phyloP scores from a whole-genome alignment of 2,888 invertebrate species.

The Serrognathus titanus region DNA sequence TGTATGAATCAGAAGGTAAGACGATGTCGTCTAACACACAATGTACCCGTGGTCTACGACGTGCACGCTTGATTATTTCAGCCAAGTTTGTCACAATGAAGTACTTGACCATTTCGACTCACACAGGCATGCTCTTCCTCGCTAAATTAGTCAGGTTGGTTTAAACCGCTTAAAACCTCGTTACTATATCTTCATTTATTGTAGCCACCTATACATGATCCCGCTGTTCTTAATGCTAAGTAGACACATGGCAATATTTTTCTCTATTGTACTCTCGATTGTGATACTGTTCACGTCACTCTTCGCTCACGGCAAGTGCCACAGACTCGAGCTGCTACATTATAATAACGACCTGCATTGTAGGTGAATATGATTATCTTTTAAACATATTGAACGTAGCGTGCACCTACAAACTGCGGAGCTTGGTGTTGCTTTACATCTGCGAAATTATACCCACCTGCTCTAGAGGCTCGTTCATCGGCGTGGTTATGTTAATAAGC shows the following conservation, averaged over 20 bases:
- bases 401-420: neutral
- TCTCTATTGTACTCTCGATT: slow-evolving; percentile 1
- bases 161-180: neutral
- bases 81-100: neutral
- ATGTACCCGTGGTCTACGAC: neutral
- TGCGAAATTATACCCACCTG: slow-evolving; percentile 8
- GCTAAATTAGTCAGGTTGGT: neutral
- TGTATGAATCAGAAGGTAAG: neutral
- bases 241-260: slow-evolving; percentile 5
- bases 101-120: neutral
- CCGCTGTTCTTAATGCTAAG: slow-evolving; percentile 7
- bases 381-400: slow-evolving; percentile 1
- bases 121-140: neutral
- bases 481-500: neutral
- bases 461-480: neutral
- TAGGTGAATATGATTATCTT: neutral
- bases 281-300: neutral
- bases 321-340: neutral
- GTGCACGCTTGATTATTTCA: neutral
- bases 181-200: neutral
- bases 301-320: neutral
- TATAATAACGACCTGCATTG: neutral
- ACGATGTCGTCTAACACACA: neutral
- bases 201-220: slow-evolving; percentile 8
- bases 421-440: slow-evolving; percentile 4